Percentiles rank a stretch among this genome's conserved stretches.
Conservation (phyloP, 2,888 invertebrate species). For the Miltochrista miniata region DNA sequence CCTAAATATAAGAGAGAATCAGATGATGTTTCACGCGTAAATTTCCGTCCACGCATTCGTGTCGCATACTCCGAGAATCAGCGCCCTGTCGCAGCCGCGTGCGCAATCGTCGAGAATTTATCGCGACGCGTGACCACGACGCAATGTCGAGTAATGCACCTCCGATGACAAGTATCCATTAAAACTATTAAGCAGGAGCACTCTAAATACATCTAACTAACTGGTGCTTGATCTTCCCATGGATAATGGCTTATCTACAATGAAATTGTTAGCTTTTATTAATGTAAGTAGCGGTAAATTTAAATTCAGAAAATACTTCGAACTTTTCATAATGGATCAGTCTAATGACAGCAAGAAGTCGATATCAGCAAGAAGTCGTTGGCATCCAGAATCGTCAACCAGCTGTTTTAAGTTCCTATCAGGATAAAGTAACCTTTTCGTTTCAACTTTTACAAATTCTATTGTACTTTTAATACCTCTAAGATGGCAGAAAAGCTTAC, state of each 20-base stretch:
- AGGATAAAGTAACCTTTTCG: too few species aligned
- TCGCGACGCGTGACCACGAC: conserved; percentile 54
- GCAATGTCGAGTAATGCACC: conserved; percentile 14
- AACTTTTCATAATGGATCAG: background rate
- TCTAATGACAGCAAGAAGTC: background rate
- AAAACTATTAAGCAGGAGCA: conserved; percentile 7
- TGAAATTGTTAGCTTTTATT: background rate
- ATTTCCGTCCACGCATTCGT: too few species aligned
- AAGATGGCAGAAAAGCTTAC: too few species aligned
- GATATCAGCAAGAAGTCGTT: background rate
- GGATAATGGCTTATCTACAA: background rate
- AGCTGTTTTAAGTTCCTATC: too few species aligned
- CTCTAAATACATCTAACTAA: background rate
- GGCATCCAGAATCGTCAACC: too few species aligned
- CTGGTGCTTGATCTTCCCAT: conserved; percentile 1
- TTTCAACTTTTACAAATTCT: too few species aligned
- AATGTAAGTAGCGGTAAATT: background rate
- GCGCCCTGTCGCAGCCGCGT: conserved; percentile 7
- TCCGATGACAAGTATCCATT: conserved; percentile 42
- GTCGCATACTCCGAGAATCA: too few species aligned
- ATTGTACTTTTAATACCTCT: too few species aligned
- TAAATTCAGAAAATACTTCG: background rate
- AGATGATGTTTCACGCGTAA: too few species aligned
- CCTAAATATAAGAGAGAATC: too few species aligned
- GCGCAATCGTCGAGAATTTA: conserved; percentile 35